Evolutionary conservation across 2,888 invertebrate species (phyloP), one percentile per base, ranked within the genome.

Genomic region (Rhingia rostrata): DNA sequence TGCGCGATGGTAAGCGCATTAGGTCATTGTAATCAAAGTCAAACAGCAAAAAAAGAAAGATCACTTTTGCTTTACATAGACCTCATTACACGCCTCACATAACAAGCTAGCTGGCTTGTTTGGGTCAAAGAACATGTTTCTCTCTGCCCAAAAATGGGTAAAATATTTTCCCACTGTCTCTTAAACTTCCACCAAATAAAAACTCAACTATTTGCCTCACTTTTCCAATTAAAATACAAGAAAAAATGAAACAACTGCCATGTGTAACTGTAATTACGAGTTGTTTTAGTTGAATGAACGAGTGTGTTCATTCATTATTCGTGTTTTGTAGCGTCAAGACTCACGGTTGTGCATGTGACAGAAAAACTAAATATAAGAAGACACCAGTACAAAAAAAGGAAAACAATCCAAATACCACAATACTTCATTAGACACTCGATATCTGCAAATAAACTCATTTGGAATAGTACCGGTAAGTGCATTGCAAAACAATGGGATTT

Each of bases 81-180:
- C 41, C 60, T 58, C 51, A 66, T 77, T 77, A 60, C 45, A 69
- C 60, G 69, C 53, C 53, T 77, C 67, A 54, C 77, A 41, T 67
- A 75, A 67, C 60, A 60, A 45, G 53, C 14, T 32, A 37, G 37
- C 32, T 45, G 37, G 54, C 12, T 60, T 75, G 67, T 60, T 60
- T 75, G 67, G 67, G 77, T 69, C 32, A 69, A 58, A 66, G 58
- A 75, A 75, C 66, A 66, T 60, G 69, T 77, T 77, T 75, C 49
- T 63, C 35, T 77, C 41, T 37, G 69, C 45, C 61, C 77, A 75
- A 77, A 77, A 69, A 77, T 77, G 77, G 77, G 75, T 64, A 77
- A 69, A 61, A n/a, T 58, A 63, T 77, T 77, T 77, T 77, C 54
- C 63, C 77, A 77, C 47, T 35, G 53, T 53, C 58, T 64, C 56